Percentiles rank a stretch among this genome's conserved stretches.
Evolutionary conservation across 1,140 invertebrate genomes (phyloP).

Genomic region (Meteorus sp.): DNA sequence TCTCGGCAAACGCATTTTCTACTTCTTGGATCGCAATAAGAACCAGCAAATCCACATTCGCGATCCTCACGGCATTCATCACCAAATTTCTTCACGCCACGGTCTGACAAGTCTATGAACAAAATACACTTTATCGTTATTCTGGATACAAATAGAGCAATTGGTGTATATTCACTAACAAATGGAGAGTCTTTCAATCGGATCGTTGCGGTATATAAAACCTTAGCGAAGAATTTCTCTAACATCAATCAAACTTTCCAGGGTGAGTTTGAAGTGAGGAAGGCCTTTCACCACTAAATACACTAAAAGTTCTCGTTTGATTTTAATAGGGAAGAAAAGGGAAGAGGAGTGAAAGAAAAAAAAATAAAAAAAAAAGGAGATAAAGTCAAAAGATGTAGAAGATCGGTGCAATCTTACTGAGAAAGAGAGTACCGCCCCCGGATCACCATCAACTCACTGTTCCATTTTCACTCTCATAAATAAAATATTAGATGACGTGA

Average conservation of each 20-base stretch:
- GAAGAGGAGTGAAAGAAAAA: too few relatives aligned
- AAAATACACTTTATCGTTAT: slow-evolving; percentile 17
- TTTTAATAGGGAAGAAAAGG: too few relatives aligned
- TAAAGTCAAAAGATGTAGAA: neutral
- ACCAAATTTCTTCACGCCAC: slow-evolving; percentile 67
- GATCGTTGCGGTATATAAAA: too few relatives aligned
- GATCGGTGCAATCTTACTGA: slow-evolving; percentile 5
- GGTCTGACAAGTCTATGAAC: slow-evolving; percentile 54
- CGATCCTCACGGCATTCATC: slow-evolving; percentile 69
- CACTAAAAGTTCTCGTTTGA: too few relatives aligned
- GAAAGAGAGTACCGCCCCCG: neutral
- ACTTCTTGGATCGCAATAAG: slow-evolving; percentile 69
- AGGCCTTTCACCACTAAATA: too few relatives aligned
- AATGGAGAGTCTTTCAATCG: too few relatives aligned
- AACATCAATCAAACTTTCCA: too few relatives aligned
- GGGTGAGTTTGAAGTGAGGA: too few relatives aligned
- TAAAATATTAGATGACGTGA: slow-evolving; percentile 13
- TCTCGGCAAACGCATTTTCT: slow-evolving; percentile 72
- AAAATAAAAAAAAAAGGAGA: too few relatives aligned
- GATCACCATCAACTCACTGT: neutral
- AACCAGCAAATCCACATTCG: slow-evolving; percentile 74
- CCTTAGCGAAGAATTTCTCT: too few relatives aligned
- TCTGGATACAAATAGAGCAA: neutral
- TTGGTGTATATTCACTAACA: too few relatives aligned
- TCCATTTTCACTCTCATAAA: slow-evolving; percentile 8